phyloP scores from a whole-genome alignment of 1,140 invertebrate species.

The Caenorhabditis brenneri region DNA sequence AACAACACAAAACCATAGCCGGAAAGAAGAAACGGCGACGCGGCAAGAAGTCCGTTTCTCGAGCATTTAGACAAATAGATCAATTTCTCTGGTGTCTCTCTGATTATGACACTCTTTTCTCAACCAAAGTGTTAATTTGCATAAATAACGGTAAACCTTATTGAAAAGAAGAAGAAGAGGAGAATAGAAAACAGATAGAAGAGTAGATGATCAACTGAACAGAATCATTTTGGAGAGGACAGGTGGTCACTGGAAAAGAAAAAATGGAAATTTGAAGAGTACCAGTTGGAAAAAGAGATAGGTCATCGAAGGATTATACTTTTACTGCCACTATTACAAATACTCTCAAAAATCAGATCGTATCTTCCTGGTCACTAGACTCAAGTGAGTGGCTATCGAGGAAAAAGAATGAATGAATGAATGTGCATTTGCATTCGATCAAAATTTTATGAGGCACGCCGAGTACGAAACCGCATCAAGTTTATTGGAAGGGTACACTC shows the following conservation, averaged over 20 bases:
- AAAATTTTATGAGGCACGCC: slow-evolving; percentile 16
- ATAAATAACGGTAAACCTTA: neutral
- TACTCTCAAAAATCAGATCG: slow-evolving; percentile 11
- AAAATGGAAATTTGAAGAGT: neutral
- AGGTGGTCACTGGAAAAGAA: neutral
- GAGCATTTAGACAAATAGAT: slow-evolving; percentile 42
- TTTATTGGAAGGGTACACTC: slow-evolving; percentile 6
- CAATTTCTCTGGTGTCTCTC: slow-evolving; percentile 3
- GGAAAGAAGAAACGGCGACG: neutral
- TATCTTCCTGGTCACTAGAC: neutral
- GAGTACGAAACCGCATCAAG: slow-evolving; percentile 36
- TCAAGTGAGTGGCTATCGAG: neutral
- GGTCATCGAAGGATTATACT: slow-evolving; percentile 31
- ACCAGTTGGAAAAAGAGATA: neutral
- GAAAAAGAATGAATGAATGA: neutral
- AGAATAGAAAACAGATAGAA: neutral
- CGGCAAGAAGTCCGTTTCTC: slow-evolving; percentile 24
- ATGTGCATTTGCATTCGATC: neutral
- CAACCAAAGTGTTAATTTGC: slow-evolving; percentile 38
- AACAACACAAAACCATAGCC: neutral
- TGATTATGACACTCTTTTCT: neutral
- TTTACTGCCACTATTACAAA: neutral
- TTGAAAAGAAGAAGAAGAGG: neutral
- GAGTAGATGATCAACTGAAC: neutral
- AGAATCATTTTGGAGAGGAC: neutral